Percentiles rank a stretch among this genome's conserved stretches.
These are phyloP conservation scores for Athetis lepigone DNA, from an alignment of 2,888 invertebrate genomes.

Conservation along the genomic window DNA sequence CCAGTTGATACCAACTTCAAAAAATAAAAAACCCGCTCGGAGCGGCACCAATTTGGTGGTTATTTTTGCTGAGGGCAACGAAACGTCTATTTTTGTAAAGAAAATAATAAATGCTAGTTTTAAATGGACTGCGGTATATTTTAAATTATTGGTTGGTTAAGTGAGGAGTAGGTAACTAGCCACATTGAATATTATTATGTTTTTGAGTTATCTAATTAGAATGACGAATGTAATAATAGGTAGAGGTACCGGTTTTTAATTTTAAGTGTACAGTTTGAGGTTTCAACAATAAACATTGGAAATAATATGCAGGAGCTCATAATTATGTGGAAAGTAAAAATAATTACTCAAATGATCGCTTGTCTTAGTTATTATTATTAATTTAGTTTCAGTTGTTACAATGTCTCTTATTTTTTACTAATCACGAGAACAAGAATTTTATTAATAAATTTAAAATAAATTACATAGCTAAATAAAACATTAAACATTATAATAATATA, in stretches of 20 bases:
- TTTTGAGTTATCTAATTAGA: slow-evolving; percentile 39
- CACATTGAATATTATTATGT: slow-evolving; percentile 32
- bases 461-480: not conserved
- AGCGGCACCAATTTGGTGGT: slow-evolving; percentile 72
- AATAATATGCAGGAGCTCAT: not conserved
- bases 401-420: too few species aligned
- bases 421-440: not conserved
- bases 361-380: too few species aligned
- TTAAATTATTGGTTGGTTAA: slow-evolving; percentile 39
- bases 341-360: too few species aligned
- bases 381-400: too few species aligned
- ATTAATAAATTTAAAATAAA: not conserved
- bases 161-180: not conserved
- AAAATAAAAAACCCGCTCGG: slow-evolving; percentile 69
- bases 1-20: slow-evolving; percentile 62
- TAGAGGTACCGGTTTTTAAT: slow-evolving; percentile 17
- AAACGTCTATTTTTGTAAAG: slow-evolving; percentile 62
- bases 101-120: slow-evolving; percentile 50
- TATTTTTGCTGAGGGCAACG: slow-evolving; percentile 71
- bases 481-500: not conserved
- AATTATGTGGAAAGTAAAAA: not conserved
- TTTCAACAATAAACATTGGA: not conserved
- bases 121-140: slow-evolving; percentile 35
- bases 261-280: slow-evolving; percentile 19
- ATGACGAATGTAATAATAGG: slow-evolving; percentile 6